These are phyloP conservation scores for Caenorhabditis doughertyi DNA, from an alignment of 2,888 invertebrate species.

Conservation along the genomic window DNA sequence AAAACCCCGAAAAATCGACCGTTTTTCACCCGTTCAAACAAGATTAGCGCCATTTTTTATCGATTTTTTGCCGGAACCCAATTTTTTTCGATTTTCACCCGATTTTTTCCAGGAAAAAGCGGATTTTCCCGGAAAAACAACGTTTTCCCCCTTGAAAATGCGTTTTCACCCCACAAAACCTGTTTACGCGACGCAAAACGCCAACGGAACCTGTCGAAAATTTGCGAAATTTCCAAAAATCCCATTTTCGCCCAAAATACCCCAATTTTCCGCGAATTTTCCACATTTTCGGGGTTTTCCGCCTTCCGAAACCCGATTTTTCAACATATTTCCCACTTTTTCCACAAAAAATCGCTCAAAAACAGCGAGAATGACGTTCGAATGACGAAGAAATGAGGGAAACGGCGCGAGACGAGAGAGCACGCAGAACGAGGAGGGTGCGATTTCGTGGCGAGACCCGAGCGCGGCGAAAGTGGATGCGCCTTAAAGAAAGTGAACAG, in stretches of 20 bases:
- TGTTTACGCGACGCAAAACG: background rate
- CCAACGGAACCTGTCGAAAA: background rate
- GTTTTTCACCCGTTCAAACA: background rate
- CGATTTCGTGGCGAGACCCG: conserved; percentile 33
- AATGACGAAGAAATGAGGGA: background rate
- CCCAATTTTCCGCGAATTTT: background rate
- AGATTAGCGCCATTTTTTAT: background rate
- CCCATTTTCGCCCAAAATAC: conserved; percentile 9
- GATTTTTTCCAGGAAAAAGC: background rate
- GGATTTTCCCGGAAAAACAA: background rate
- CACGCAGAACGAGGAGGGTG: conserved; percentile 17
- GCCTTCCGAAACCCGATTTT: background rate
- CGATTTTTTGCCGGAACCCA: background rate
- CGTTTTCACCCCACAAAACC: background rate
- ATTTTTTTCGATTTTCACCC: background rate
- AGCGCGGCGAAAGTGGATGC: conserved; percentile 2
- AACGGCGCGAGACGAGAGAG: conserved; percentile 20
- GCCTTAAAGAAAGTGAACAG: conserved; percentile 37
- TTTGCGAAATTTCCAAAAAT: background rate
- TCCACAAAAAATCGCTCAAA: conserved; percentile 16
- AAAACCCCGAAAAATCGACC: background rate
- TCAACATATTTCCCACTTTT: conserved; percentile 18
- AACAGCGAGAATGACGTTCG: conserved; percentile 1
- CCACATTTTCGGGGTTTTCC: background rate
- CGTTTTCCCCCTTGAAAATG: conserved; percentile 8